Conservation (phyloP, 2,888 invertebrate species). For the Pyrochroa serraticornis region DNA sequence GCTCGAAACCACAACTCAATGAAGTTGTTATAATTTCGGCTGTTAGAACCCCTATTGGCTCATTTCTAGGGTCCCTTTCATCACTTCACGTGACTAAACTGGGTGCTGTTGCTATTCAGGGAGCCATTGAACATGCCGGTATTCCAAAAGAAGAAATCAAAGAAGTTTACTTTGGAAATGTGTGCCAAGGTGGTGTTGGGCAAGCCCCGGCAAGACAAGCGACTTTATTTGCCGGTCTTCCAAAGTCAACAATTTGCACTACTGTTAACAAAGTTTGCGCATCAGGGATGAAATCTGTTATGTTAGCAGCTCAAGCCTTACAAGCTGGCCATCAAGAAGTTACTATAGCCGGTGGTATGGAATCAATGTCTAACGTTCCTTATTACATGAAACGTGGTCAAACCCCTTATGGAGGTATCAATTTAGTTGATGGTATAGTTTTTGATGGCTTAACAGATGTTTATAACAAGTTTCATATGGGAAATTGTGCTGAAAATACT, state of each 20-base stretch:
- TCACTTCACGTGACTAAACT: constrained; percentile 84
- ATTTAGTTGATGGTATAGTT: constrained; percentile 90
- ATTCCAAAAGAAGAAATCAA: constrained; percentile 84
- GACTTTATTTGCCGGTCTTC: constrained; percentile 89
- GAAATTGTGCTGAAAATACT: constrained; percentile 96
- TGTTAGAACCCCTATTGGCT: constrained; percentile 95
- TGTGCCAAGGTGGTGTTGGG: constrained; percentile 80
- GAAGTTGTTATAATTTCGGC: constrained; percentile 95
- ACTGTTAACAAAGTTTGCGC: constrained; percentile 98
- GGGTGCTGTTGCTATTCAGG: constrained; percentile 88
- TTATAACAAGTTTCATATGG: constrained; percentile 98
- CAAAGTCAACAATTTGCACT: constrained; percentile 87
- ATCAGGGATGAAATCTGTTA: constrained; percentile 96
- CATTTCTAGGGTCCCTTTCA: constrained; percentile 86
- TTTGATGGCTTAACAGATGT: constrained; percentile 96
- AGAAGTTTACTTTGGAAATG: constrained; percentile 92
- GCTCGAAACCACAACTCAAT: constrained; percentile 63
- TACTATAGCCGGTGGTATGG: constrained; percentile 98
- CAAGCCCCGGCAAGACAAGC: constrained; percentile 98
- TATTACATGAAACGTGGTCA: constrained; percentile 91
- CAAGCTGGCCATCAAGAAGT: constrained; percentile 90
- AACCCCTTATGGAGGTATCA: constrained; percentile 89
- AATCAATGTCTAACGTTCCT: constrained; percentile 99
- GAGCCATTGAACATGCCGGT: constrained; percentile 78
- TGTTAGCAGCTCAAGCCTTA: constrained; percentile 90